Evolutionary conservation across 2,888 invertebrate species (phyloP).

Genomic region (Blastobasis lacticolella): DNA sequence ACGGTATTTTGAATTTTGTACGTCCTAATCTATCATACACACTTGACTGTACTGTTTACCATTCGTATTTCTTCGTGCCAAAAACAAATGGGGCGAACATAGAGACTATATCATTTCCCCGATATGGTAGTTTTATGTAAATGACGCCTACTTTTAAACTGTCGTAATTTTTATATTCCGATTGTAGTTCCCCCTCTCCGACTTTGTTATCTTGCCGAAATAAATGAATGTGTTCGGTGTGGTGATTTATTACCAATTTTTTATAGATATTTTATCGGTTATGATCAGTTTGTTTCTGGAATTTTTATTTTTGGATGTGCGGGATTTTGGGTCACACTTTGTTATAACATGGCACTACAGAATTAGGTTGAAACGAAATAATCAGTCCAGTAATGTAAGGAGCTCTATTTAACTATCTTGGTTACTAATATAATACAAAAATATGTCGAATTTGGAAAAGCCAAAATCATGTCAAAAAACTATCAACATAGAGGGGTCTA

Average conservation of each 20-base stretch:
- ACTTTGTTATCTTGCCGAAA: conserved; percentile 64
- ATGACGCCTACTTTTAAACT: conserved; percentile 72
- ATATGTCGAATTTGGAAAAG: too few species aligned
- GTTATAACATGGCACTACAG: neutral
- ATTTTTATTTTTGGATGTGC: neutral
- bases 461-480: too few species aligned
- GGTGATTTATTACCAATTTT: conserved; percentile 49
- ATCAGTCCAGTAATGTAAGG: too few species aligned
- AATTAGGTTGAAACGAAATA: too few species aligned
- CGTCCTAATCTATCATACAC: too few species aligned
- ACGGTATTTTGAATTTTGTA: too few species aligned
- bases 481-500: too few species aligned
- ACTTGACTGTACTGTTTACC: too few species aligned
- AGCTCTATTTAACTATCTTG: too few species aligned
- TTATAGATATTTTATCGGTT: conserved; percentile 32
- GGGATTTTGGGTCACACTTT: conserved; percentile 2
- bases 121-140: conserved; percentile 70
- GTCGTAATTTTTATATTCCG: conserved; percentile 73
- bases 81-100: conserved; percentile 47
- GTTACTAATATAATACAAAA: too few species aligned
- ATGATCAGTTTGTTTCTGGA: conserved; percentile 18
- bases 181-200: conserved; percentile 57
- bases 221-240: conserved; percentile 61
- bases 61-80: conserved; percentile 18
- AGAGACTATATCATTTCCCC: conserved; percentile 58